These are phyloP conservation scores for Pongo pygmaeus DNA, from an alignment of 2,113 vertebrate species.

Conservation along the genomic window DNA sequence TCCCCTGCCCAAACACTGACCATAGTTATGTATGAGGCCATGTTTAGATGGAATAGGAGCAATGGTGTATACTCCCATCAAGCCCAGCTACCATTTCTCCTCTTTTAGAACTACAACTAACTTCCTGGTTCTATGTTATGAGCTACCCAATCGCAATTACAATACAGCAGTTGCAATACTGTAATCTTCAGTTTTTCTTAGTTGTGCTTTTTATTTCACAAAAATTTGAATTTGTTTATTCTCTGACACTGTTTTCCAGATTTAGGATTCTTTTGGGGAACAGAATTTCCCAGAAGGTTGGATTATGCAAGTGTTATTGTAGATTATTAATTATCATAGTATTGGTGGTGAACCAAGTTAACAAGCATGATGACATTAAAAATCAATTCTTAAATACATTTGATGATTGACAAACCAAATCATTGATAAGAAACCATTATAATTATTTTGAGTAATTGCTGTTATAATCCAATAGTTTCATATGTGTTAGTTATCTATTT, in stretches of 20 bases:
- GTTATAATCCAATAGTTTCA: slow-evolving; percentile 18
- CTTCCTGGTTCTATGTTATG: background rate
- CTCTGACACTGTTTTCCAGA: background rate
- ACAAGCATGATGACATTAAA: background rate
- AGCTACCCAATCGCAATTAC: background rate
- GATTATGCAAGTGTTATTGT: background rate
- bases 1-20: background rate
- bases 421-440: slow-evolving; percentile 5
- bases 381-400: slow-evolving; percentile 19
- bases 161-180: background rate
- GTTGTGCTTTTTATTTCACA: background rate
- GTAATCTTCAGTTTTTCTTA: background rate
- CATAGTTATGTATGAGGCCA: background rate
- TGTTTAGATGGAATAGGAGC: background rate
- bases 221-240: background rate
- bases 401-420: slow-evolving; percentile 10
- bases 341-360: background rate
- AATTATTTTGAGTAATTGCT: background rate
- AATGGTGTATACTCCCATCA: background rate
- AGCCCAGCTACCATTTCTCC: background rate
- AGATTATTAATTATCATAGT: background rate
- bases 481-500: slow-evolving; percentile 1
- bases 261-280: slow-evolving; percentile 13
- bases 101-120: background rate
- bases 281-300: slow-evolving; percentile 8